Percentiles rank a stretch among this genome's conserved stretches.
These are phyloP conservation scores for Sarotherodon lohbergeri DNA, from an alignment of 2,113 vertebrate genomes.

Conservation along the genomic window DNA sequence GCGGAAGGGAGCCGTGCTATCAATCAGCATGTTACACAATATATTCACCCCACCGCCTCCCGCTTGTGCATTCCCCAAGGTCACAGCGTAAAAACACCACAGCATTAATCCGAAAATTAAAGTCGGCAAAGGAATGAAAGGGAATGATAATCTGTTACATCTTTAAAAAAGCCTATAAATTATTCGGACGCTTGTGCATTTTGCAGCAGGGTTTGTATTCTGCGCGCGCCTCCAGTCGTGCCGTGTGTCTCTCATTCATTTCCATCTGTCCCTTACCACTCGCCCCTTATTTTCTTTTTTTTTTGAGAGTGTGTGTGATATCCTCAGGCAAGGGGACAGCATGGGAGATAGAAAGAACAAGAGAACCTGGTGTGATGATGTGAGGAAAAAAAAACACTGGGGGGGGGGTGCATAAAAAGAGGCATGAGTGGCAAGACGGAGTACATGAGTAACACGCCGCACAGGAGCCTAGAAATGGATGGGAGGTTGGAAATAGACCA, in stretches of 20 bases:
- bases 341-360: constrained; percentile 44
- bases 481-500: constrained; percentile 9
- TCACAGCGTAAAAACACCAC: constrained; percentile 16
- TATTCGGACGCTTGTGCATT: not conserved
- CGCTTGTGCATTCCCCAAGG: constrained; percentile 11
- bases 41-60: not conserved
- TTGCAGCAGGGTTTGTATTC: not conserved
- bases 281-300: constrained; percentile 12
- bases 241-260: constrained; percentile 15
- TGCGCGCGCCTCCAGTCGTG: not conserved
- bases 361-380: constrained; percentile 39
- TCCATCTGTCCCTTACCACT: constrained; percentile 44
- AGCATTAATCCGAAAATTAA: constrained; percentile 20
- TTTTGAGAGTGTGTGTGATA: not conserved
- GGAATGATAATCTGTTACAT: not conserved
- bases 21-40: constrained; percentile 26
- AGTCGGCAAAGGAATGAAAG: constrained; percentile 9
- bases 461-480: not conserved
- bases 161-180: not conserved
- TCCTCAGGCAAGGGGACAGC: constrained; percentile 39
- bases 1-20: not conserved
- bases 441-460: constrained; percentile 23
- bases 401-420: not conserved
- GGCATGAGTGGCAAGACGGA: not conserved
- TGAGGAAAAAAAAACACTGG: not conserved